Conservation (phyloP, 2,113 vertebrate genomes). For the Ammodytes dubius region DNA sequence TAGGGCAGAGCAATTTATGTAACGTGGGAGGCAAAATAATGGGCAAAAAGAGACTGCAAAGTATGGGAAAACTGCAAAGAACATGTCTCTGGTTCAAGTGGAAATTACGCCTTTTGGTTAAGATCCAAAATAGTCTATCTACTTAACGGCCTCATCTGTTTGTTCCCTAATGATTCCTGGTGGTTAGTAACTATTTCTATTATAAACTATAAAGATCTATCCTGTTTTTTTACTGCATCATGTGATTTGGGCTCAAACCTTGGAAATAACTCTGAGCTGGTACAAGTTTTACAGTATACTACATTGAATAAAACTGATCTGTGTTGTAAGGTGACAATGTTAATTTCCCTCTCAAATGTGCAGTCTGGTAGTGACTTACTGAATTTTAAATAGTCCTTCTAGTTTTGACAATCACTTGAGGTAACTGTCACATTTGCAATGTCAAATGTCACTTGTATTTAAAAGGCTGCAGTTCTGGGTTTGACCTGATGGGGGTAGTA, state of each 20-base stretch:
- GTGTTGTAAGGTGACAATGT: too few relatives aligned
- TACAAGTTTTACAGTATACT: background rate
- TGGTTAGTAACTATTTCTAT: background rate
- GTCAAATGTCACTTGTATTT: background rate
- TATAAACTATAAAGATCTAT: background rate
- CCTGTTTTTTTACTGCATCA: background rate
- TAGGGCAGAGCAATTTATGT: background rate
- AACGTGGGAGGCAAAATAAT: background rate
- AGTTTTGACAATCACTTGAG: background rate
- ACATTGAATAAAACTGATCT: background rate
- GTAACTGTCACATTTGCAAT: background rate
- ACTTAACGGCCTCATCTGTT: background rate
- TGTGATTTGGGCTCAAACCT: too few relatives aligned
- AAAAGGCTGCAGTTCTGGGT: conserved; percentile 4
- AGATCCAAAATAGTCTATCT: background rate
- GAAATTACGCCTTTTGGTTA: background rate
- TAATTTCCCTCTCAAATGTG: background rate
- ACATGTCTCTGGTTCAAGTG: background rate
- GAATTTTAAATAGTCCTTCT: background rate
- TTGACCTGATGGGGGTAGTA: conserved; percentile 76
- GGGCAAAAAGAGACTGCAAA: background rate
- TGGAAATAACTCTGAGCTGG: background rate
- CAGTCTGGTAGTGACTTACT: background rate
- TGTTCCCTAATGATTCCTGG: background rate
- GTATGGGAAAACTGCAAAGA: background rate